Conservation (phyloP, 2,113 vertebrate genomes). For the Tiliqua scincoides region DNA sequence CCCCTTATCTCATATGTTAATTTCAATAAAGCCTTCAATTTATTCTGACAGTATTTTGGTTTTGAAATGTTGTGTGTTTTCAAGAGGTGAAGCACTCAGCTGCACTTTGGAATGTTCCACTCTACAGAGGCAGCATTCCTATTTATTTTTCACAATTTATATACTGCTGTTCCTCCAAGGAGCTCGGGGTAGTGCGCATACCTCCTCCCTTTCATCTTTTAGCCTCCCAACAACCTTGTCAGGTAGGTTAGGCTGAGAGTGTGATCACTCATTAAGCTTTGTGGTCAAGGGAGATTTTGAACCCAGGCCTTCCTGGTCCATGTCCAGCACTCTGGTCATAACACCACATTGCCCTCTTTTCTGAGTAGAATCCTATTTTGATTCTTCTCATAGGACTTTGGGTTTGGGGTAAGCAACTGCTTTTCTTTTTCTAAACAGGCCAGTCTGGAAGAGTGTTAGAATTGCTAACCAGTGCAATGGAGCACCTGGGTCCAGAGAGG, state of each 20-base stretch:
- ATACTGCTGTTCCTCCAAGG: too few relatives aligned
- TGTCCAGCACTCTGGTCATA: too few relatives aligned
- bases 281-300: too few relatives aligned
- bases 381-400: not conserved
- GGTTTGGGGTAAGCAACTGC: not conserved
- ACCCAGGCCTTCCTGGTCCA: too few relatives aligned
- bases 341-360: not conserved
- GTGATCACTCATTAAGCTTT: too few relatives aligned
- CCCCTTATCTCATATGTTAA: not conserved
- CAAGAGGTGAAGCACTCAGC: not conserved
- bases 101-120: not conserved
- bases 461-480: not conserved
- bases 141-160: too few relatives aligned
- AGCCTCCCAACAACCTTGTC: too few relatives aligned
- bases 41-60: not conserved
- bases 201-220: too few relatives aligned
- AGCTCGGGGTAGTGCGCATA: too few relatives aligned
- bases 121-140: not conserved
- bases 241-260: too few relatives aligned
- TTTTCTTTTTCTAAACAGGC: not conserved
- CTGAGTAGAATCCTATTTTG: not conserved
- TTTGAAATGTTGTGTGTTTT: not conserved
- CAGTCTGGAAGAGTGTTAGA: not conserved
- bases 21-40: not conserved
- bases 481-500: not conserved